Evolutionary conservation across 2,113 vertebrate species (phyloP).

Genomic region (Urocolius indicus): DNA sequence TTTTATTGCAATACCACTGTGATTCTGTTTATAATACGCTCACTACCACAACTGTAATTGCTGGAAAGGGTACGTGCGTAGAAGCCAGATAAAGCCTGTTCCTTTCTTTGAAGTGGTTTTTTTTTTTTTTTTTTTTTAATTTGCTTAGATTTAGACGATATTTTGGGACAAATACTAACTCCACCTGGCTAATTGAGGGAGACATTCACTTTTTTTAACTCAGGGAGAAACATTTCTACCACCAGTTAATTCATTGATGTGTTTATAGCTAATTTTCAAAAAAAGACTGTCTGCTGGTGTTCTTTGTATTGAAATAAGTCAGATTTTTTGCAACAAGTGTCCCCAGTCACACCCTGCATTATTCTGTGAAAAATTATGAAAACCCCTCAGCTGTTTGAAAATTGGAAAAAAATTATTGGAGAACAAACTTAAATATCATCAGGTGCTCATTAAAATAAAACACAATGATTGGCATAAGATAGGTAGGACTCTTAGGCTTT

Average conservation of each 20-base stretch:
- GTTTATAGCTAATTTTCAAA: background rate
- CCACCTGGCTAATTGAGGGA: background rate
- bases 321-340: background rate
- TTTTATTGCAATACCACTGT: background rate
- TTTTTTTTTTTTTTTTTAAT: background rate
- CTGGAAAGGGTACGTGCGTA: background rate
- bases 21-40: background rate
- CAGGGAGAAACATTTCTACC: background rate
- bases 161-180: background rate
- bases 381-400: background rate
- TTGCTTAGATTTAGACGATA: background rate
- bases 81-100: background rate
- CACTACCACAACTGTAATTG: accelerated
- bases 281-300: background rate
- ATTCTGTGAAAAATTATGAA: background rate
- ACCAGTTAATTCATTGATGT: background rate
- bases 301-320: background rate
- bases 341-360: background rate
- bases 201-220: background rate
- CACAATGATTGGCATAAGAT: background rate
- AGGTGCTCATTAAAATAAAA: background rate
- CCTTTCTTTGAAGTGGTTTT: background rate
- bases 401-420: background rate
- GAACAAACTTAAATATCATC: background rate
- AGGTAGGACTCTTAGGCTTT: background rate